Conservation (phyloP, 1,140 invertebrate species). For the Formica exsecta region DNA sequence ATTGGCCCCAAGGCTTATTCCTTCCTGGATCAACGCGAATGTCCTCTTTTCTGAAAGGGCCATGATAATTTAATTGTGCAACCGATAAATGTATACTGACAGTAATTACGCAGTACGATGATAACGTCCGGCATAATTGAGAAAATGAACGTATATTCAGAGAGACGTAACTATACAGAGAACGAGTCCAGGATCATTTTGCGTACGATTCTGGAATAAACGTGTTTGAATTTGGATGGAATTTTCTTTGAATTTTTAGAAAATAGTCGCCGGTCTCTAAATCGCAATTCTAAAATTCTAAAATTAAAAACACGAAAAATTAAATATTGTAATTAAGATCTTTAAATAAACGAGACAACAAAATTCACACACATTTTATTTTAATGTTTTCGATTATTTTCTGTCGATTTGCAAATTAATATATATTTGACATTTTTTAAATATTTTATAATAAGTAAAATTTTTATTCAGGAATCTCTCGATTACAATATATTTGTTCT, state of each 20-base stretch:
- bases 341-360: neutral
- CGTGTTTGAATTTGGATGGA: neutral
- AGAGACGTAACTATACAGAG: slow-evolving; percentile 37
- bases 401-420: neutral
- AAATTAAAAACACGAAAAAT: neutral
- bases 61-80: slow-evolving; percentile 56
- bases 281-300: neutral
- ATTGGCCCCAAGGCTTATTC: slow-evolving; percentile 61
- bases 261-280: neutral
- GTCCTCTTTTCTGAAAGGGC: slow-evolving; percentile 52
- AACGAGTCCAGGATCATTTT: slow-evolving; percentile 36
- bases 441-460: neutral
- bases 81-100: slow-evolving; percentile 40
- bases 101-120: slow-evolving; percentile 34
- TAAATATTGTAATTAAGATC: neutral
- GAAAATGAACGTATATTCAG: slow-evolving; percentile 51
- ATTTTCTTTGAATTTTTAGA: neutral
- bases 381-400: neutral
- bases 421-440: neutral
- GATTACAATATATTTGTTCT: neutral
- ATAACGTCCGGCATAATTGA: slow-evolving; percentile 55
- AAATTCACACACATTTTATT: neutral
- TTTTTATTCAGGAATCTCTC: neutral
- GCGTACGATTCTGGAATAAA: slow-evolving; percentile 21
- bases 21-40: slow-evolving; percentile 63